Evolutionary conservation across 2,888 invertebrate species (phyloP), one percentile per base, ranked within the genome.

Genomic region (Bruchidius siliquastri): DNA sequence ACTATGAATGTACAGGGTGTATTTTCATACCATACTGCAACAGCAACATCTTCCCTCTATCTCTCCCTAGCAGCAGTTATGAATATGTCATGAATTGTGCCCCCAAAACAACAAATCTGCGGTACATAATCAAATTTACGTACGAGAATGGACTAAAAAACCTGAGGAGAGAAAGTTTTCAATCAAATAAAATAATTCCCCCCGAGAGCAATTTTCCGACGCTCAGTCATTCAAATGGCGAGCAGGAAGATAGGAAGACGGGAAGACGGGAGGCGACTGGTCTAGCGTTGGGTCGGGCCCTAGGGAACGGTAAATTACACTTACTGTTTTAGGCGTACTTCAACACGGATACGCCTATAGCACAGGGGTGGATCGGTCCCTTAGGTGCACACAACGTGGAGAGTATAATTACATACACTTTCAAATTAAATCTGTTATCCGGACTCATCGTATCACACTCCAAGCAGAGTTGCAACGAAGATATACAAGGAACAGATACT

Each of bases 161-260:
- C 84, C 84, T 82, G 82, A 81, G 81, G 82, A 85, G 84, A 84
- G 85, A 86, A 85, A 86, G 85, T 88, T 88, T 88, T 88, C 90
- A 90, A 91, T 91, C 91, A 90, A 90, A 91, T 91, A 90, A 90
- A 91, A 91, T 91, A 90, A 91, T 91, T 91, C 91, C 91, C 91
- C 91, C 83, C 86, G 91, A 90, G 91, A 89, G 90, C 90, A 90
- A 91, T 91, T 91, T 90, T 89, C 89, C 90, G 89, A 88, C 90
- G 90, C 83, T 86, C 86, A 86, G 86, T 87, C 86, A 86, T 86
- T 86, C 85, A 85, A 85, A 86, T 85, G 79, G 80, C 81, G 72
- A 74, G 72, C 73, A 80, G 49, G 49, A 13, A 49, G 49, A 49
- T 49, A 13, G 49, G 13, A 49, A 49, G 49, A 80, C 80, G 78